Percentiles rank a stretch among this genome's conserved stretches.
Conservation (phyloP, 2,797 vertebrate genomes). For the Choloepus didactylus region DNA sequence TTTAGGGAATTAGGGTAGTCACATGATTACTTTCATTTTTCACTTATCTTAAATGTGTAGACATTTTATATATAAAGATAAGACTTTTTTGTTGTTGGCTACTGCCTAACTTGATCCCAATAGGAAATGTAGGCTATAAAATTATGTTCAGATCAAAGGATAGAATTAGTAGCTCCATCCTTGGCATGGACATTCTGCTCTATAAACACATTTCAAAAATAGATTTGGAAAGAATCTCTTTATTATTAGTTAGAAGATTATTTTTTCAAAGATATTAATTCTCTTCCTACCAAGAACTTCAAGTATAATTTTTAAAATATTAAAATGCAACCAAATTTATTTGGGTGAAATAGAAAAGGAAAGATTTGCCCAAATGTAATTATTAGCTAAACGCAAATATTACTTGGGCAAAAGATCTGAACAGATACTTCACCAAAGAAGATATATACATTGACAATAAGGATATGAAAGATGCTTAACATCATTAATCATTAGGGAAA, state of each 20-base stretch:
- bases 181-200: not conserved
- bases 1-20: not conserved
- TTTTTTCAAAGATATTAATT: conserved; percentile 28
- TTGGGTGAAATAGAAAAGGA: not conserved
- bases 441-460: not conserved
- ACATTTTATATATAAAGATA: not conserved
- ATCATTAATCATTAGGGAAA: not conserved
- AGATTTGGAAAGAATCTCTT: not conserved
- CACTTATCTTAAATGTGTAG: not conserved
- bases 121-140: conserved; percentile 2
- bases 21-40: conserved; percentile 11
- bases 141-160: conserved; percentile 41
- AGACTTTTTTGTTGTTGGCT: not conserved
- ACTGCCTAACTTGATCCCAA: not conserved
- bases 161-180: not conserved
- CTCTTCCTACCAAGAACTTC: not conserved
- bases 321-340: not conserved
- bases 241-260: conserved; percentile 31
- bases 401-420: conserved; percentile 2
- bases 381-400: conserved; percentile 8
- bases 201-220: not conserved
- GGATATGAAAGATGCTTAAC: not conserved
- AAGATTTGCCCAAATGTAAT: not conserved
- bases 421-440: not conserved
- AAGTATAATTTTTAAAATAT: conserved; percentile 41